A percentile compares a stretch with the other conserved stretches of the same genome.
phyloP scores from a whole-genome alignment of 2,113 vertebrate genomes.

The Eulemur rufifrons region DNA sequence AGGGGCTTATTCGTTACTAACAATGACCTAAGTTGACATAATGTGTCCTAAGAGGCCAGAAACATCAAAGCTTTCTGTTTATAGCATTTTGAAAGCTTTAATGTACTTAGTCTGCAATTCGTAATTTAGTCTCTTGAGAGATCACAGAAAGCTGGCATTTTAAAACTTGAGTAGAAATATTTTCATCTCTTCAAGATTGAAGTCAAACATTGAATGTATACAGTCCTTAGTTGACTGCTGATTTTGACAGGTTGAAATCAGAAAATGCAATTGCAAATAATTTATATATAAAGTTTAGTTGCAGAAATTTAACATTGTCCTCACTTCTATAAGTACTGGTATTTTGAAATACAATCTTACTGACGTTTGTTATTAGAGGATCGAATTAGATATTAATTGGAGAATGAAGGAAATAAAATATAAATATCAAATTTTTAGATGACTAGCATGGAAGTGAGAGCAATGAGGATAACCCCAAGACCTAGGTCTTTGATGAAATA shows the following conservation, averaged over 20 bases:
- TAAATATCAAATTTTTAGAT: slow-evolving; percentile 5
- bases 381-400: background rate
- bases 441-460: background rate
- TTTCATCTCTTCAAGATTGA: slow-evolving; percentile 32
- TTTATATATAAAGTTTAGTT: background rate
- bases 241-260: background rate
- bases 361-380: background rate
- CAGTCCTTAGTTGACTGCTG: background rate
- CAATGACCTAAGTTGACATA: background rate
- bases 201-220: background rate
- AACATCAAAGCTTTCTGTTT: slow-evolving; percentile 18
- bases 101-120: slow-evolving; percentile 8
- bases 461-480: background rate
- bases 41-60: background rate
- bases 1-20: background rate
- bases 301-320: background rate
- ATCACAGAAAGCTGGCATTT: background rate
- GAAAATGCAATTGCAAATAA: background rate
- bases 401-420: background rate
- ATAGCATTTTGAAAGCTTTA: slow-evolving; percentile 43
- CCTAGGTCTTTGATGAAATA: background rate
- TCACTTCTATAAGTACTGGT: background rate
- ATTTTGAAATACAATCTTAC: slow-evolving; percentile 2
- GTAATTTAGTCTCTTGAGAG: slow-evolving; percentile 13
- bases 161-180: slow-evolving; percentile 10